Base-by-base conservation (phyloP, 2,888 invertebrate genomes). In the Himalopsyche anomala region DNA sequence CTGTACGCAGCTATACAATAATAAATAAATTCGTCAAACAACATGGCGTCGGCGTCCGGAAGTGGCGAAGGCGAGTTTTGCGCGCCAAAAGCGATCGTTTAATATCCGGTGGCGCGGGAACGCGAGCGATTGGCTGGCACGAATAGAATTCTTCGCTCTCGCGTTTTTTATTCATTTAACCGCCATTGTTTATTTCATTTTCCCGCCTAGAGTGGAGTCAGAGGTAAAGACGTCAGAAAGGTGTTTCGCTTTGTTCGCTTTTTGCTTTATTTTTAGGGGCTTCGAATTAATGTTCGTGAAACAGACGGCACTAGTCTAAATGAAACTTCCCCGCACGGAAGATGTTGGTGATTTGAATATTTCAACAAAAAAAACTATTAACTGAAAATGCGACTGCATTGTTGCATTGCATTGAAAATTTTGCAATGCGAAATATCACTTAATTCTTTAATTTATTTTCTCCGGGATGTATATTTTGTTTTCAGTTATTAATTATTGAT, bases 81-180 rank as follows among this genome's bases (percentile, higher is more conserved):
- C 80, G 45, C 81, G 62, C 62, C 45, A n/a, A 84, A 42, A 45
- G 83, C 86, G 45, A 55, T 86, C 56, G 82, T 84, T 86, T 84
- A 87, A 87, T 87, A 86, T 87, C 87, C 87, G 85, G 87, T 19
- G 69, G 28, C 81, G 69, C 45, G 15, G 38, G 74, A 55, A 74
- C 80, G 56, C 83, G 36, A 17, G 80, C 81, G 74, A 85, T 80
- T 80, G 42, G 81, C 85, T 81, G 42, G 69, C 81, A 19, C 62
- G 74, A 84, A 86, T 69, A 62, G 56, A 85, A 82, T 74, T 19
- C 81, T 12, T 42, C 19, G 40, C 38, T 38, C 51, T 28, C 51
- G 69, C 81, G 42, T 45, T 85, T 82, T 85, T 80, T 42, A 38
- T 80, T 85, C 69, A 85, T 82, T 82, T 84, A 62, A 81, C 42